These are phyloP conservation scores for Bicyclus anynana DNA, from an alignment of 1,140 invertebrate genomes.

Conservation along the genomic window DNA sequence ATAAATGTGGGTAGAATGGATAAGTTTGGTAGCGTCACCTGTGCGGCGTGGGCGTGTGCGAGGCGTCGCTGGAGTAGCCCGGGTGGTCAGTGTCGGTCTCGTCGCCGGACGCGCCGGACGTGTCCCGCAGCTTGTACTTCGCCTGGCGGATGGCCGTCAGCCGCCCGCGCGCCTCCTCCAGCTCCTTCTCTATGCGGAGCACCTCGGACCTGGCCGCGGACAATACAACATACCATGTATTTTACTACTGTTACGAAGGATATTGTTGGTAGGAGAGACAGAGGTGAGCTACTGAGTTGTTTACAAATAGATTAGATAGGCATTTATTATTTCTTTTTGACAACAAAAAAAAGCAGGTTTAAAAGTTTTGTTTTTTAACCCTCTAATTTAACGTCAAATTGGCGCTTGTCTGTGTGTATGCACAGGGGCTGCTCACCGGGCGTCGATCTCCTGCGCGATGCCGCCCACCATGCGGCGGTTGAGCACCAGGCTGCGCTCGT, in stretches of 20 bases:
- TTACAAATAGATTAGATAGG: too few species aligned
- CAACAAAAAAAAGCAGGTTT: too few species aligned
- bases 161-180: constrained; percentile 94
- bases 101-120: constrained; percentile 78
- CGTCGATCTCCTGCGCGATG: constrained; percentile 95
- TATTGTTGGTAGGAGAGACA: too few species aligned
- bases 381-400: too few species aligned
- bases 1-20: too few species aligned
- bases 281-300: too few species aligned
- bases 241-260: too few species aligned
- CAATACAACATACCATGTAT: background rate
- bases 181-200: constrained; percentile 93
- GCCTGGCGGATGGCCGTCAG: constrained; percentile 91
- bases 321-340: too few species aligned
- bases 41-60: constrained; percentile 19
- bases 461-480: constrained; percentile 95
- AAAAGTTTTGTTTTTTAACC: too few species aligned
- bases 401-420: too few species aligned
- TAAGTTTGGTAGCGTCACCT: constrained; percentile 8
- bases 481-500: constrained; percentile 92
- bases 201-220: constrained; percentile 83
- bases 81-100: constrained; percentile 75
- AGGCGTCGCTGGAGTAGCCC: constrained; percentile 38
- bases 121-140: constrained; percentile 86
- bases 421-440: constrained; percentile 76